phyloP scores from a whole-genome alignment of 2,113 vertebrate species.

The Barnardius zonarius region DNA sequence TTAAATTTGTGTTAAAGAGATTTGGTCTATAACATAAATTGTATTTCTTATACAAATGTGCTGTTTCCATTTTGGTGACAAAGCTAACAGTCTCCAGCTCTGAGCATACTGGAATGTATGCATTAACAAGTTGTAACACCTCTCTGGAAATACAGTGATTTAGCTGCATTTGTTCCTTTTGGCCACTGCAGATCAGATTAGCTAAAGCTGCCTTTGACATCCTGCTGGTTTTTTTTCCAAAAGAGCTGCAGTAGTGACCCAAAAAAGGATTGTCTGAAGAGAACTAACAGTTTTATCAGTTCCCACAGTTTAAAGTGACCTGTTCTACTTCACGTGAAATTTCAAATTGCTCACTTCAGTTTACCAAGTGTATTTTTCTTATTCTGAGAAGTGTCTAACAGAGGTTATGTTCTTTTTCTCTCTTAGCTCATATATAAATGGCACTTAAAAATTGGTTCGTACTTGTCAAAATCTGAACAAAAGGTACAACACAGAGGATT shows the following conservation, averaged over 20 bases:
- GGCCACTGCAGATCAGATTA: background rate
- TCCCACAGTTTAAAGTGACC: background rate
- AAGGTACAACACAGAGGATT: background rate
- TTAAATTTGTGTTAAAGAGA: background rate
- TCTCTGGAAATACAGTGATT: background rate
- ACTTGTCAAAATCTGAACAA: background rate
- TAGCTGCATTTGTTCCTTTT: background rate
- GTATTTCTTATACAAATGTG: background rate
- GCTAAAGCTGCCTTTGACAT: background rate
- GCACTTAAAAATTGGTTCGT: background rate
- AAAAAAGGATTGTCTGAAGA: background rate
- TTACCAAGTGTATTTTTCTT: background rate
- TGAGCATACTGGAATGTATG: background rate
- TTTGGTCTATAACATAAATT: background rate
- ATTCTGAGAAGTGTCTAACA: background rate
- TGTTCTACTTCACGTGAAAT: background rate
- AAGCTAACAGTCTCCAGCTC: background rate
- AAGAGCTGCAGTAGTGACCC: background rate
- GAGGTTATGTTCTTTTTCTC: background rate
- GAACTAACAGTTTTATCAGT: background rate
- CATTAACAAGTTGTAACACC: background rate
- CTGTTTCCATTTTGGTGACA: background rate
- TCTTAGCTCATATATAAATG: background rate
- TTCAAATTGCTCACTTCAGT: background rate
- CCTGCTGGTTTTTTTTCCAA: accelerated